Evolutionary conservation across 2,797 vertebrate genomes (phyloP).

Genomic region (Pelobates cultripes): DNA sequence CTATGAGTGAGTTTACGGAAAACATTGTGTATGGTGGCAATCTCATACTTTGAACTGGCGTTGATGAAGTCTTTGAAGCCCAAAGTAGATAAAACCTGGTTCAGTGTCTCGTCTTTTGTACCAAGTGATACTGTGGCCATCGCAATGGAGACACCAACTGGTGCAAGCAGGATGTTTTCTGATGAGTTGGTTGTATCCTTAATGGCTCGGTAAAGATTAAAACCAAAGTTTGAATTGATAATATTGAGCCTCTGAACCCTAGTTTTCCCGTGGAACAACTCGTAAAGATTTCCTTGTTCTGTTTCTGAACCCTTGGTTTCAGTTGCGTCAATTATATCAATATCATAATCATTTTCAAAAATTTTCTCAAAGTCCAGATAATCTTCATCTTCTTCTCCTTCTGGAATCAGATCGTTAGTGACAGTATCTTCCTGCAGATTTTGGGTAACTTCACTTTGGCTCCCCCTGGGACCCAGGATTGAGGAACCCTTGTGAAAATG

Average conservation of each 20-base stretch:
- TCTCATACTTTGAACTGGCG: slow-evolving; percentile 88
- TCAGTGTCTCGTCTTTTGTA: slow-evolving; percentile 74
- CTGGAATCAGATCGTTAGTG: slow-evolving; percentile 85
- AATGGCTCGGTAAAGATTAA: slow-evolving; percentile 87
- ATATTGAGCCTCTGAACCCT: slow-evolving; percentile 91
- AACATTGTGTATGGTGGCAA: slow-evolving; percentile 89
- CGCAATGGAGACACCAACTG: slow-evolving; percentile 91
- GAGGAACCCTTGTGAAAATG: slow-evolving; percentile 69
- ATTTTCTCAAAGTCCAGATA: slow-evolving; percentile 90
- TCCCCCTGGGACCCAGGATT: slow-evolving; percentile 55
- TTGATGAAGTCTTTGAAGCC: slow-evolving; percentile 91
- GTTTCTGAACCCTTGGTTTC: slow-evolving; percentile 76
- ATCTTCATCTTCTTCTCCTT: slow-evolving; percentile 90
- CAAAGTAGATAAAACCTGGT: slow-evolving; percentile 80
- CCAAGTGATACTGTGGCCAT: slow-evolving; percentile 95
- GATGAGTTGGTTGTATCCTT: slow-evolving; percentile 77
- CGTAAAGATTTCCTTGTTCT: slow-evolving; percentile 79
- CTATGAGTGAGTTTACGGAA: slow-evolving; percentile 94
- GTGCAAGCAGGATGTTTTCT: slow-evolving; percentile 91
- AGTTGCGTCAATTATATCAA: slow-evolving; percentile 83
- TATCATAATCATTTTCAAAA: slow-evolving; percentile 80
- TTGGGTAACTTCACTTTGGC: slow-evolving; percentile 66
- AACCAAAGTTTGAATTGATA: slow-evolving; percentile 88
- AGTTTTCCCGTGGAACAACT: slow-evolving; percentile 86
- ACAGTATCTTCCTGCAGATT: slow-evolving; percentile 90